phyloP scores from a whole-genome alignment of 2,888 invertebrate species.

The Hofmannophila pseudospretella region DNA sequence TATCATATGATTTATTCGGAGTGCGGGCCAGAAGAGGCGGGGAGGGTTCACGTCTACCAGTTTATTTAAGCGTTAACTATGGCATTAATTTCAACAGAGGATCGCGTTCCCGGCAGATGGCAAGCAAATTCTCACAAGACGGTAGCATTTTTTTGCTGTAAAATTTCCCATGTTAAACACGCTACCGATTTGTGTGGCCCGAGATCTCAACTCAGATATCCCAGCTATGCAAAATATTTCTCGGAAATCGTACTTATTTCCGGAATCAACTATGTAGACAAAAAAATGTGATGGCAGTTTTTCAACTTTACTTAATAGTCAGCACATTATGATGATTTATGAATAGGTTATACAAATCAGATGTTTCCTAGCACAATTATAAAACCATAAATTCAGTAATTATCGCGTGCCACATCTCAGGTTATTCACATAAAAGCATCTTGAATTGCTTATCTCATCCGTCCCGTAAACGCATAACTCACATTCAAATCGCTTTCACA shows the following conservation, averaged over 20 bases:
- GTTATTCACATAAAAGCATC: conserved; percentile 56
- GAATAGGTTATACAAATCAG: neutral
- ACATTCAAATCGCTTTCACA: conserved; percentile 57
- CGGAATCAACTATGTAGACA: conserved; percentile 3
- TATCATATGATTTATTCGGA: conserved; percentile 73
- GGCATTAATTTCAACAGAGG: conserved; percentile 52
- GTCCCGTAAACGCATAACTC: conserved; percentile 60
- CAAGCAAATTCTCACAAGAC: conserved; percentile 55
- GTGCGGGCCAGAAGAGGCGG: conserved; percentile 43
- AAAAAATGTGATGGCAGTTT: neutral
- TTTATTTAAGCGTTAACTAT: conserved; percentile 70
- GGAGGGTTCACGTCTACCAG: conserved; percentile 41
- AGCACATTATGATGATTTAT: neutral
- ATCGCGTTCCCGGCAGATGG: conserved; percentile 65
- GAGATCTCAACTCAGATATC: conserved; percentile 18
- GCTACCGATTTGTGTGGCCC: conserved; percentile 60
- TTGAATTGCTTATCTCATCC: conserved; percentile 70
- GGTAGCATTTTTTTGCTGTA: conserved; percentile 45
- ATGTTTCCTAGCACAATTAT: conserved; percentile 34
- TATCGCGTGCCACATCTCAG: conserved; percentile 61
- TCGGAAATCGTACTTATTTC: conserved; percentile 10
- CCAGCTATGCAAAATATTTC: conserved; percentile 18
- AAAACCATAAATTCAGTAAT: conserved; percentile 52
- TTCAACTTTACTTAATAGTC: neutral
- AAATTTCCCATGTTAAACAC: conserved; percentile 39